phyloP scores from a whole-genome alignment of 2,113 vertebrate species.

The Sylvietta virens region DNA sequence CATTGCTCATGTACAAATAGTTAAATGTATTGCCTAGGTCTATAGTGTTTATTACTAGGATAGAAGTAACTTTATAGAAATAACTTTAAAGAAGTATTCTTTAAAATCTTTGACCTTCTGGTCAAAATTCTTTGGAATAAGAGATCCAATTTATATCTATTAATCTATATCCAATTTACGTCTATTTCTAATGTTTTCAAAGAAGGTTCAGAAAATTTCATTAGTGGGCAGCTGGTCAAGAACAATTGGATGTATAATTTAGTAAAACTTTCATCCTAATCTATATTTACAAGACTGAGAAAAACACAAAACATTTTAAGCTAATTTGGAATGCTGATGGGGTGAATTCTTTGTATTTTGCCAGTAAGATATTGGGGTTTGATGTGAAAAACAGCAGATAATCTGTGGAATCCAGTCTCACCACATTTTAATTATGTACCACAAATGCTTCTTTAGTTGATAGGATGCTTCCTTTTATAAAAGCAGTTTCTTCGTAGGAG shows the following conservation, averaged over 20 bases:
- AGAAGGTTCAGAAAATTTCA: not conserved
- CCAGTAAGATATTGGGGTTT: not conserved
- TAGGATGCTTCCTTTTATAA: not conserved
- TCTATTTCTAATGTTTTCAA: not conserved
- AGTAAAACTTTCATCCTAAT: not conserved
- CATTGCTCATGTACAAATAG: not conserved
- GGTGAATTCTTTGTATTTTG: not conserved
- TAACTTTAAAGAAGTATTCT: too few relatives aligned
- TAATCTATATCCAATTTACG: not conserved
- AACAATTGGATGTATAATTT: not conserved
- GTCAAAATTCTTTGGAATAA: not conserved
- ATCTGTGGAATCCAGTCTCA: not conserved
- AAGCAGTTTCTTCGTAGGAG: not conserved
- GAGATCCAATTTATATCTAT: not conserved
- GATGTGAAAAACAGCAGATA: not conserved
- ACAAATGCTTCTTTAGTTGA: not conserved
- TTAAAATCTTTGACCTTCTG: not conserved
- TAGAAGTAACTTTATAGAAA: not conserved
- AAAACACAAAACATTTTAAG: not conserved
- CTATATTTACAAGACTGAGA: not conserved
- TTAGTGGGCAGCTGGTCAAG: not conserved
- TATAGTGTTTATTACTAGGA: not conserved
- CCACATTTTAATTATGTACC: not conserved
- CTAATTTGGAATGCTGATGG: not conserved
- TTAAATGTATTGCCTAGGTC: not conserved